These are phyloP conservation scores for Lepidotrigona ventralis DNA, from an alignment of 1,140 invertebrate genomes.

Conservation along the genomic window DNA sequence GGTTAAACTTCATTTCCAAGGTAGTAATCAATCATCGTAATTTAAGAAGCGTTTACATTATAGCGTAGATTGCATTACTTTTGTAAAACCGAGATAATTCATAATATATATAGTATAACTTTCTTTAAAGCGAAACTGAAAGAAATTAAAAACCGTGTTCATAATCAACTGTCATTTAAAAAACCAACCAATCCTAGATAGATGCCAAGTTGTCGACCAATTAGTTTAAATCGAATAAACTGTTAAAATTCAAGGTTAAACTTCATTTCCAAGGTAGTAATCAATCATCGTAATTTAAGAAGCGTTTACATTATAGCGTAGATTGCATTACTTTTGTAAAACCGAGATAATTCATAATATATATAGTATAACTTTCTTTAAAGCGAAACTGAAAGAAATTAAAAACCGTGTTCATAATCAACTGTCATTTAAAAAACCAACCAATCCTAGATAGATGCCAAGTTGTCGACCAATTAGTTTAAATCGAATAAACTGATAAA, in stretches of 20 bases:
- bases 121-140: neutral
- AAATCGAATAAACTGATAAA: neutral
- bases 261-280: neutral
- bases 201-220: slow-evolving; percentile 7
- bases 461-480: slow-evolving; percentile 16
- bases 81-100: neutral
- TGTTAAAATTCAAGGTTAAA: too few species aligned
- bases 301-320: neutral
- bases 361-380: neutral
- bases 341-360: neutral
- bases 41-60: neutral
- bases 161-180: slow-evolving; percentile 30
- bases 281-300: neutral
- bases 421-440: slow-evolving; percentile 34
- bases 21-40: neutral
- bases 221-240: neutral
- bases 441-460: slow-evolving; percentile 18
- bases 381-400: neutral
- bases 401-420: slow-evolving; percentile 1
- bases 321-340: neutral
- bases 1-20: neutral
- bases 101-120: neutral
- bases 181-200: slow-evolving; percentile 33
- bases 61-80: neutral
- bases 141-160: neutral